Conservation (phyloP, 2,888 invertebrate genomes). For the Calliphora vomitoria region DNA sequence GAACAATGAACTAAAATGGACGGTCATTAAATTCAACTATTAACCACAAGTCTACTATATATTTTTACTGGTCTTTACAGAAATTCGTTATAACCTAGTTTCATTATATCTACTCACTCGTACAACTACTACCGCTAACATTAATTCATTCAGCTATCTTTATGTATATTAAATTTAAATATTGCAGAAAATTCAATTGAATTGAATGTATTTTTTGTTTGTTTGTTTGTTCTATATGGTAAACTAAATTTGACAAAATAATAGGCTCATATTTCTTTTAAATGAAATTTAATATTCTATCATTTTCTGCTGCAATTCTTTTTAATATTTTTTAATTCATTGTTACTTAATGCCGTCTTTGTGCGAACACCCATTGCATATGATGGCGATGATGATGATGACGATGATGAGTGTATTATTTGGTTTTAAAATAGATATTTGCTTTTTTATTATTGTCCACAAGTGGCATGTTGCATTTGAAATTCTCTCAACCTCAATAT, state of each 20-base stretch:
- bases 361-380: slow-evolving; percentile 22
- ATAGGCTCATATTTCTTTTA: slow-evolving; percentile 45
- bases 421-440: slow-evolving; percentile 14
- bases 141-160: slow-evolving; percentile 30
- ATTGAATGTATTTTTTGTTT: neutral
- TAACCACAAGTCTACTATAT: too few species aligned
- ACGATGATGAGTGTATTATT: slow-evolving; percentile 37
- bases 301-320: slow-evolving; percentile 9
- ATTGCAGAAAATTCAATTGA: neutral
- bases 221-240: slow-evolving; percentile 16
- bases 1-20: too few species aligned
- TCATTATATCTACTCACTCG: neutral
- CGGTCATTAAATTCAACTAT: too few species aligned
- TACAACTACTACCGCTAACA: slow-evolving; percentile 3
- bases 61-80: too few species aligned
- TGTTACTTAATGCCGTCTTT: slow-evolving; percentile 53
- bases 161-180: neutral
- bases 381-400: slow-evolving; percentile 1
- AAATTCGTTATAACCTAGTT: neutral
- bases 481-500: slow-evolving; percentile 70
- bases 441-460: slow-evolving; percentile 28
- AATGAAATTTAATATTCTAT: slow-evolving; percentile 64
- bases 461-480: slow-evolving; percentile 64
- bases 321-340: slow-evolving; percentile 33
- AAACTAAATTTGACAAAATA: slow-evolving; percentile 37